Base-by-base conservation (phyloP, 53 echinoderm and acorn worm species). In the Antedon mediterranea region DNA sequence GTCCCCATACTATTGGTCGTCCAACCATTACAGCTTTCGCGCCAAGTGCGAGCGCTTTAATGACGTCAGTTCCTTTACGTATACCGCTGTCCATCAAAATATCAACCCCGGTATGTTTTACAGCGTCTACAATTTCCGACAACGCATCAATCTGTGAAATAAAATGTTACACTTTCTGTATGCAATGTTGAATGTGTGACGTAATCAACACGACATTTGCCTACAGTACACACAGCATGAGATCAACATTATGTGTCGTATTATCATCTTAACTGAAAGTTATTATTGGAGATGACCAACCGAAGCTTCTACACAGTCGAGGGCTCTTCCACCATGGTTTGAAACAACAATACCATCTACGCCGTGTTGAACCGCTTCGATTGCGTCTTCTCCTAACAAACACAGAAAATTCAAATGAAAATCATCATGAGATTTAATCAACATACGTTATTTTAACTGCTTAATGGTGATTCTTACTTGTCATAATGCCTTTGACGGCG, bases 401-500 rank as follows among this genome's bases (percentile, higher is more conserved):
- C 31, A 43, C 37, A 75, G 37, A 37, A 37, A 6, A 4, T 37
- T 37, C 4, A 6, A 37, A 11, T 11, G 4, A 6, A 4, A 4
- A 37, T n/a, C n/a, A n/a, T 4, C 6, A 11, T 11, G 4, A 11
- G 11, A 37, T 6, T 37, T n/a, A n/a, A n/a, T 6, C 4, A 37
- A 37, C 11, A 11, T 37, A 4, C 11, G n/a, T n/a, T n/a, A 11
- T 4, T 6, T 37, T 37, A 37, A 37, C 4, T 37, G 11, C 4
- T 37, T 37, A 6, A 6, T 4, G 4, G 4, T 11, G 11, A 57
- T 3, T 3, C 81, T 88, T 76, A 91, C 91, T 87, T 76, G 91
- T 91, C n/a, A 95, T 79, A 32, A 94, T 85, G 34, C 97, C 97
- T 72, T 95, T 91, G 32, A 91, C 82, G n/a, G 89, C 82, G 11